phyloP scores from a whole-genome alignment of 2,113 vertebrate genomes.

The Ochotona princeps region DNA sequence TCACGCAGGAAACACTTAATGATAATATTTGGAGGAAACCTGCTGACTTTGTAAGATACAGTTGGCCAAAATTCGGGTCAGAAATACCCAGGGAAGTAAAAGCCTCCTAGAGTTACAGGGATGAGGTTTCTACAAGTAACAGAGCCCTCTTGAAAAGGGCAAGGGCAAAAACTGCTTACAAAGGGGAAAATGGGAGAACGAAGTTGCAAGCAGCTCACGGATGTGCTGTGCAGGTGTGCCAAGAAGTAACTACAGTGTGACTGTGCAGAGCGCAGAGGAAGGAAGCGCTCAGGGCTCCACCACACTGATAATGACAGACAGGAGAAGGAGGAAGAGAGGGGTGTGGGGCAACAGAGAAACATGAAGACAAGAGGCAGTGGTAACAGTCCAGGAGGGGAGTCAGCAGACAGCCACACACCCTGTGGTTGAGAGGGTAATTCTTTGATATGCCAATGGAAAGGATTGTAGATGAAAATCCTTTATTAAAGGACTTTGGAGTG shows the following conservation, averaged over 20 bases:
- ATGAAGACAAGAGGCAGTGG: not conserved
- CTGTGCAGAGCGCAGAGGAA: not conserved
- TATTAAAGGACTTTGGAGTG: too few relatives aligned
- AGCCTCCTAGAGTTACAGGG: constrained; percentile 65
- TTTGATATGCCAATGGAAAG: too few relatives aligned
- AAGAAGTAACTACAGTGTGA: constrained; percentile 55
- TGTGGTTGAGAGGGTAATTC: too few relatives aligned
- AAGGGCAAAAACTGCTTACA: constrained; percentile 78
- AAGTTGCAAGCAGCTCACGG: constrained; percentile 56
- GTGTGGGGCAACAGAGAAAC: not conserved
- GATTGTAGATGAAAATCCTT: too few relatives aligned
- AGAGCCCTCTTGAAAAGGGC: constrained; percentile 76
- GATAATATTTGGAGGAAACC: constrained; percentile 81
- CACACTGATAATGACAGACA: not conserved
- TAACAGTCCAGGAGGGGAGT: not conserved
- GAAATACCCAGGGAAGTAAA: constrained; percentile 78
- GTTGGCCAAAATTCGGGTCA: constrained; percentile 81
- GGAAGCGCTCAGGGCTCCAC: not conserved
- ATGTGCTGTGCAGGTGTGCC: constrained; percentile 54
- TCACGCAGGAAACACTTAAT: constrained; percentile 83
- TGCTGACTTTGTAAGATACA: constrained; percentile 83
- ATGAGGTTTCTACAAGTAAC: constrained; percentile 70
- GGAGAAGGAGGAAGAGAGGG: not conserved
- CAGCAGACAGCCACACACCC: not conserved
- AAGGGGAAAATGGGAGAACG: constrained; percentile 60